Evolutionary conservation across 2,113 vertebrate species (phyloP).

Genomic region (Python bivittatus): DNA sequence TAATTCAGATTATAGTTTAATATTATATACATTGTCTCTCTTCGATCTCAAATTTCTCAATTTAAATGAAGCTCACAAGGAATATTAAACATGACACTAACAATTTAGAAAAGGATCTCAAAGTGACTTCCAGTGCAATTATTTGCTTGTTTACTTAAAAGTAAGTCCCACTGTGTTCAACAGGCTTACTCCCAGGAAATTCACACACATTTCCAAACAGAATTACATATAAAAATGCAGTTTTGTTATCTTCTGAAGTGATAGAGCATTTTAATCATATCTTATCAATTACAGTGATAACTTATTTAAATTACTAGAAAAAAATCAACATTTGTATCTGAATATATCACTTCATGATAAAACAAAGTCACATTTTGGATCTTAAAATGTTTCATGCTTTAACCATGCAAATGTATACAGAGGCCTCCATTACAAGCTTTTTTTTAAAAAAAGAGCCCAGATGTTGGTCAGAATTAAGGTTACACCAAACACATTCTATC

Average conservation of each 20-base stretch:
- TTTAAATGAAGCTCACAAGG: background rate
- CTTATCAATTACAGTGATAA: background rate
- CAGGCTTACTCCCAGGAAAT: background rate
- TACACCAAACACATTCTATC: conserved; percentile 74
- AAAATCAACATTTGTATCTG: conserved; percentile 7
- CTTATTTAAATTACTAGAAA: background rate
- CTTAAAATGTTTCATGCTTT: background rate
- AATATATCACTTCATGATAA: background rate
- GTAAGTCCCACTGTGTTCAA: background rate
- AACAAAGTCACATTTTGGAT: conserved; percentile 27
- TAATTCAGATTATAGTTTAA: background rate
- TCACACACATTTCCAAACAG: background rate
- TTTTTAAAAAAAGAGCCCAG: conserved; percentile 61
- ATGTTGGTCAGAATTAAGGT: conserved; percentile 72
- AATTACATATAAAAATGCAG: background rate
- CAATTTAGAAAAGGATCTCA: background rate
- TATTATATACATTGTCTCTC: background rate
- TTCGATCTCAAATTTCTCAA: background rate
- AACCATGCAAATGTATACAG: conserved; percentile 32
- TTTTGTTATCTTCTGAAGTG: background rate
- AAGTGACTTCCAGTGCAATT: background rate
- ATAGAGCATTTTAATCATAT: background rate
- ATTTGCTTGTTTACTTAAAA: background rate
- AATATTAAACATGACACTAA: background rate
- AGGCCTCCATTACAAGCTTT: conserved; percentile 50